Percentiles rank a stretch among this genome's conserved stretches.
phyloP scores from a whole-genome alignment of 2,113 vertebrate species.

The Actinemys pallida region DNA sequence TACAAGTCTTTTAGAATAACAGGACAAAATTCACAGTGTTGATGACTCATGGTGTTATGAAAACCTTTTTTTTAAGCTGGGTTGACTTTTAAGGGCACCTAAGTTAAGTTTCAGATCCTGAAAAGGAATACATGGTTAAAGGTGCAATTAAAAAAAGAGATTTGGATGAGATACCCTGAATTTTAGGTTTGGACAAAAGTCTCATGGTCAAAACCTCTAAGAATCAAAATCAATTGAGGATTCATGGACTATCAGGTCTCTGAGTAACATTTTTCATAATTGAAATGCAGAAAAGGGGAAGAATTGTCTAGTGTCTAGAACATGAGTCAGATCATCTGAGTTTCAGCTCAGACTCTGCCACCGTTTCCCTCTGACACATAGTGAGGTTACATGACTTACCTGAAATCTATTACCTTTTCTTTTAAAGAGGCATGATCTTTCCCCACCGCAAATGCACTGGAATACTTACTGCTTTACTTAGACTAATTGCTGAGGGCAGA shows the following conservation, averaged over 20 bases:
- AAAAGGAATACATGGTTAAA: neutral
- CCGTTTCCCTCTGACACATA: neutral
- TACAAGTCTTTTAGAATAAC: neutral
- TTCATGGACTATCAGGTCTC: neutral
- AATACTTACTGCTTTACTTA: neutral
- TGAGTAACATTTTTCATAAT: neutral
- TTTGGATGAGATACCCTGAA: neutral
- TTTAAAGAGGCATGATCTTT: neutral
- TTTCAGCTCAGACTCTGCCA: neutral
- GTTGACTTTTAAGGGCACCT: neutral
- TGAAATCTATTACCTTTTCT: neutral
- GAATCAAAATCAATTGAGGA: neutral
- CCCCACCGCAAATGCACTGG: neutral
- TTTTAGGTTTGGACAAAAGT: neutral
- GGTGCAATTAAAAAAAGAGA: neutral
- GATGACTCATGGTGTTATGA: neutral
- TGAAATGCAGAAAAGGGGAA: neutral
- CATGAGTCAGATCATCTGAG: neutral
- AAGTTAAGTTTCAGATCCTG: neutral
- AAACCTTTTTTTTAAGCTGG: neutral
- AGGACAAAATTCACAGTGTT: neutral
- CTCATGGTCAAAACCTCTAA: neutral
- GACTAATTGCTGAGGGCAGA: neutral
- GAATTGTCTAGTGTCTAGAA: rapidly evolving
- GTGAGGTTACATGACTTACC: neutral